phyloP scores from a whole-genome alignment of 1,140 invertebrate genomes.

The Aphidius ervi region DNA sequence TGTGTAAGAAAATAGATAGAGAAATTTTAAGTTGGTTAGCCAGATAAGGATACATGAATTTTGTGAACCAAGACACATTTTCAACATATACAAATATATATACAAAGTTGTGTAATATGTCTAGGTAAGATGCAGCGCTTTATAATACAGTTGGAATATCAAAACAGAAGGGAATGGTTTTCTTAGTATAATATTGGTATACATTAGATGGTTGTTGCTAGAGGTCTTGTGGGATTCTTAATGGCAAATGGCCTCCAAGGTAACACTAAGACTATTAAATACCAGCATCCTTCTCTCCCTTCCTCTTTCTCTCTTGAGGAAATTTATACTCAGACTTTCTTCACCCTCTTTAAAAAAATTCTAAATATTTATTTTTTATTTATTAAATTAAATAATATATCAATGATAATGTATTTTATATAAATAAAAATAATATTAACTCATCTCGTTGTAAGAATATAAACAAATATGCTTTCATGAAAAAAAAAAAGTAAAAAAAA shows the following conservation, averaged over 20 bases:
- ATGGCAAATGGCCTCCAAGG: slow-evolving; percentile 43
- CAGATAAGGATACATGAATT: slow-evolving; percentile 9
- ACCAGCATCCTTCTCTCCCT: slow-evolving; percentile 22
- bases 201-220: slow-evolving; percentile 14
- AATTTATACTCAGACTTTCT: background rate
- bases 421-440: too few relatives aligned
- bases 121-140: background rate
- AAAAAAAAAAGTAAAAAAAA: too few relatives aligned
- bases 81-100: background rate
- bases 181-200: slow-evolving; percentile 9
- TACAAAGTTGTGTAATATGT: background rate
- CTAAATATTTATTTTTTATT: too few relatives aligned
- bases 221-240: slow-evolving; percentile 49
- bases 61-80: background rate
- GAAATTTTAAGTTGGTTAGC: slow-evolving; percentile 24
- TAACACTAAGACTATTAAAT: slow-evolving; percentile 49
- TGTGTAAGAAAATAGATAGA: too few relatives aligned
- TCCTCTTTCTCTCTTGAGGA: background rate
- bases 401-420: too few relatives aligned
- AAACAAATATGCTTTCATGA: too few relatives aligned
- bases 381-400: too few relatives aligned
- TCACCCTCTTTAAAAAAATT: background rate
- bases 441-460: too few relatives aligned
- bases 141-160: slow-evolving; percentile 14
- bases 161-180: slow-evolving; percentile 20